Evolutionary conservation across 2,113 vertebrate genomes (phyloP), one percentile per base, ranked within the genome.

Genomic region (Cathartes aura): DNA sequence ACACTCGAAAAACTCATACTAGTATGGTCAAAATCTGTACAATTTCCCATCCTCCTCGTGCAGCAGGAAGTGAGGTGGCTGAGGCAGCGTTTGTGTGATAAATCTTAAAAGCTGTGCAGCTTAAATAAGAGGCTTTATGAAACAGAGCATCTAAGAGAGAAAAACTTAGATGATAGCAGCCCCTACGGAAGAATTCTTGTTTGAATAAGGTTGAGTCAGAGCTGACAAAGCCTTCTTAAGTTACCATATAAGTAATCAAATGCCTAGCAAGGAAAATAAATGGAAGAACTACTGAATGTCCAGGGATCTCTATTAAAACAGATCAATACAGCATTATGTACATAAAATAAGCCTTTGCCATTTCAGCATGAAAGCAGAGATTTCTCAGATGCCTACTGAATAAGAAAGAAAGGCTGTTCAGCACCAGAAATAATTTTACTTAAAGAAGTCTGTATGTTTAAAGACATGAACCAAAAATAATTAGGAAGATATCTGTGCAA

Each of bases 261-360:
- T 43, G 20, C 66, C 38, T 70, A 83, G 32, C 12, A 88, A 73
- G 40, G 18, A 92, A 90, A 93, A 92, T n/a, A 88, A 97, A 90
- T 73, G 29, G n/a, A 85, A 91, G 34, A 85, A 91, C 50, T 85
- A 73, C 6, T 50, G 45, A 64, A 52, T 24, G n/a, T 62, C 59
- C 38, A 73, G 12, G 42, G n/a, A 86, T 90, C 94, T 94, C n/a
- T 92, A 55, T 92, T 95, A 86, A 80, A 86, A 70, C 12, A 76
- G 64, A 86, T 68, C 71, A 75, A 45, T 70, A 82, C 26, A 73
- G 4, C 7, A 43, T 67, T 88, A 45, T 24, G 58, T 34, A 45
- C 26, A 80, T 79, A 82, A 90, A 94, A 72, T 79, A 86, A 83
- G 38, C 23, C 17, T 90, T 85, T 88, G 22, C 11, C 12, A 45